These are phyloP conservation scores for Drosophila melanogaster DNA, from an alignment of 1,140 invertebrate genomes.

Conservation along the genomic window DNA sequence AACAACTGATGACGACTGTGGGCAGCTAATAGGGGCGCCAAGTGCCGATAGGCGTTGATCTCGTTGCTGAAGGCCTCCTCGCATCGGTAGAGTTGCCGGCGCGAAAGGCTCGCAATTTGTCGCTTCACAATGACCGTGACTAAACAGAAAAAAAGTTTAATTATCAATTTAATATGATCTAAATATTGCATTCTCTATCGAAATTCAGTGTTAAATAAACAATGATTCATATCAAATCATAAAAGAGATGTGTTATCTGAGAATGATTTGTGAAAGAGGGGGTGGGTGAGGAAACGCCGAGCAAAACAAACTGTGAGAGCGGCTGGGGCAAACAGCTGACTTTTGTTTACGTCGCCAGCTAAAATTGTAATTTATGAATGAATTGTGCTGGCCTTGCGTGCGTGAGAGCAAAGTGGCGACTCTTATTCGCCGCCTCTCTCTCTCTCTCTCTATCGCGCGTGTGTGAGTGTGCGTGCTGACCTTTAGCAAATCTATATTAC, in stretches of 20 bases:
- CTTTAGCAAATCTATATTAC: constrained; percentile 79
- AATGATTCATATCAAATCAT: neutral
- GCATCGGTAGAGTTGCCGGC: constrained; percentile 78
- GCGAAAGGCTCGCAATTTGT: constrained; percentile 76
- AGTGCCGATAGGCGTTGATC: constrained; percentile 73
- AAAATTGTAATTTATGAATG: constrained; percentile 80
- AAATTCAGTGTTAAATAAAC: too few relatives aligned
- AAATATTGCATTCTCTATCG: too few relatives aligned
- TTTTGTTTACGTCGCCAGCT: constrained; percentile 65
- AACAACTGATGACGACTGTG: constrained; percentile 67
- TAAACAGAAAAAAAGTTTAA: constrained; percentile 1
- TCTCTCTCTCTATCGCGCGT: constrained; percentile 6
- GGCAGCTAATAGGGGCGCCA: constrained; percentile 68
- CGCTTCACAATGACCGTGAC: constrained; percentile 79
- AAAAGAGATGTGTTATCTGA: neutral
- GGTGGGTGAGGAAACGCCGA: constrained; percentile 20
- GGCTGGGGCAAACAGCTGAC: constrained; percentile 60
- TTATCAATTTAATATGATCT: too few relatives aligned
- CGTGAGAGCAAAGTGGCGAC: constrained; percentile 37
- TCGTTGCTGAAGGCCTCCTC: constrained; percentile 80
- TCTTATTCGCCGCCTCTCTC: constrained; percentile 11
- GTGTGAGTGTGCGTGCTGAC: constrained; percentile 69
- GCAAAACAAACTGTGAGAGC: constrained; percentile 35
- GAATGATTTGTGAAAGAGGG: neutral
- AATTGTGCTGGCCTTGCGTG: constrained; percentile 50